These are phyloP conservation scores for Leptatherina wallacei DNA, from an alignment of 2,797 vertebrate species.

Conservation along the genomic window DNA sequence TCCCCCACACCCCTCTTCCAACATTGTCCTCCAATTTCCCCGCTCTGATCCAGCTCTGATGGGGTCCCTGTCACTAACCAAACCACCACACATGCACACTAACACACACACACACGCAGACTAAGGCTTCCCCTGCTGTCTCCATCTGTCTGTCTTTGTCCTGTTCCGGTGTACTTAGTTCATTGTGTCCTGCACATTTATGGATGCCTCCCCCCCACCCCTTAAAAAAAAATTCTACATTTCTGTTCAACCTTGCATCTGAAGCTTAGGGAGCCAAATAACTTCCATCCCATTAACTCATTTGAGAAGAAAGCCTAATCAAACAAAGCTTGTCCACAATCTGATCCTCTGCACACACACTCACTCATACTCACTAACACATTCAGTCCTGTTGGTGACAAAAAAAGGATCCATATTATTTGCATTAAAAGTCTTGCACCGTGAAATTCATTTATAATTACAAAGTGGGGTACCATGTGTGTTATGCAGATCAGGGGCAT, in stretches of 20 bases:
- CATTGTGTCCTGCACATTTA: slow-evolving; percentile 88
- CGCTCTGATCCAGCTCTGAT: slow-evolving; percentile 80
- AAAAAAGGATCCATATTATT: slow-evolving; percentile 79
- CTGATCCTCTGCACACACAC: slow-evolving; percentile 69
- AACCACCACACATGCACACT: slow-evolving; percentile 55
- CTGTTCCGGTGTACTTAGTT: slow-evolving; percentile 82
- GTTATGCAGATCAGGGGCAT: slow-evolving; percentile 74
- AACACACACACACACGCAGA: slow-evolving; percentile 34
- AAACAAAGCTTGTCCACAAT: slow-evolving; percentile 88
- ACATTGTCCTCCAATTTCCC: slow-evolving; percentile 83
- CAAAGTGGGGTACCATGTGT: slow-evolving; percentile 69
- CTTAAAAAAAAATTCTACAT: slow-evolving; percentile 70
- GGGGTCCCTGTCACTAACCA: slow-evolving; percentile 77
- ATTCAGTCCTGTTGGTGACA: slow-evolving; percentile 52
- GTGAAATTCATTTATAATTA: slow-evolving; percentile 87
- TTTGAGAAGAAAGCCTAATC: slow-evolving; percentile 86
- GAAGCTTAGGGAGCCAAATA: slow-evolving; percentile 81
- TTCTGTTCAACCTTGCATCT: slow-evolving; percentile 83
- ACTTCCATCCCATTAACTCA: slow-evolving; percentile 97
- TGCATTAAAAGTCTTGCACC: slow-evolving; percentile 84
- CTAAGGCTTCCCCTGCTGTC: slow-evolving; percentile 64
- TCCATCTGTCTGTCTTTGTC: slow-evolving; percentile 92
- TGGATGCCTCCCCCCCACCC: slow-evolving; percentile 73
- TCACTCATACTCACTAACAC: slow-evolving; percentile 12
- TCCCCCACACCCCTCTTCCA: slow-evolving; percentile 60